Conservation (phyloP, 2,888 invertebrate genomes). For the Cryptus viduatorius region DNA sequence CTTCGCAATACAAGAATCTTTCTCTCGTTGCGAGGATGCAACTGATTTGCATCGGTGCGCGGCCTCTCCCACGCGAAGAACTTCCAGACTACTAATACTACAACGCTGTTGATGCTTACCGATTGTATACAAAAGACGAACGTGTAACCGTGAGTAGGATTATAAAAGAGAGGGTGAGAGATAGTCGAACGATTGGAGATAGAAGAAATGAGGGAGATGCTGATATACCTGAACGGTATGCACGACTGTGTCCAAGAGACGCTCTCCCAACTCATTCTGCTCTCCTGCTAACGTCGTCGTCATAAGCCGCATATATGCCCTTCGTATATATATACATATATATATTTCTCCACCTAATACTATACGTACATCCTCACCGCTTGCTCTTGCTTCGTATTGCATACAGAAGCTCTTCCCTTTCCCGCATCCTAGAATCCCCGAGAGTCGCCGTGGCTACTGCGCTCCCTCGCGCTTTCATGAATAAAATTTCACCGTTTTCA, state of each 20-base stretch:
- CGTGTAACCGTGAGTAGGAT: constrained; percentile 16
- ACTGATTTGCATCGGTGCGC: constrained; percentile 49
- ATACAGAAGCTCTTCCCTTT: constrained; percentile 1
- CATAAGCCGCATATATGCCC: constrained; percentile 5
- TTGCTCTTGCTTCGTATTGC: background rate
- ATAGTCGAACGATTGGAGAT: background rate
- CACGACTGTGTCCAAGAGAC: background rate
- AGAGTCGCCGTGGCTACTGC: constrained; percentile 34
- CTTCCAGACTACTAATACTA: constrained; percentile 14
- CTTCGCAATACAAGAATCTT: constrained; percentile 12
- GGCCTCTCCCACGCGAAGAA: constrained; percentile 27
- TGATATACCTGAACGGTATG: background rate
- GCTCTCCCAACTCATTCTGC: background rate
- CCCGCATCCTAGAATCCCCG: constrained; percentile 26
- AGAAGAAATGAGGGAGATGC: background rate
- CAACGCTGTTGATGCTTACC: background rate
- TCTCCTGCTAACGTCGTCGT: background rate
- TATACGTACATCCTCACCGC: background rate
- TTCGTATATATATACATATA: background rate
- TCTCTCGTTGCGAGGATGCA: constrained; percentile 22
- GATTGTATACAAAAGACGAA: constrained; percentile 16
- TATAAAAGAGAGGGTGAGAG: background rate
- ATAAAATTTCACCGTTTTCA: constrained; percentile 78
- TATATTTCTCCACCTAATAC: background rate
- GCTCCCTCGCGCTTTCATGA: constrained; percentile 68